phyloP scores from a whole-genome alignment of 2,797 vertebrate species.

The Argentina silus region DNA sequence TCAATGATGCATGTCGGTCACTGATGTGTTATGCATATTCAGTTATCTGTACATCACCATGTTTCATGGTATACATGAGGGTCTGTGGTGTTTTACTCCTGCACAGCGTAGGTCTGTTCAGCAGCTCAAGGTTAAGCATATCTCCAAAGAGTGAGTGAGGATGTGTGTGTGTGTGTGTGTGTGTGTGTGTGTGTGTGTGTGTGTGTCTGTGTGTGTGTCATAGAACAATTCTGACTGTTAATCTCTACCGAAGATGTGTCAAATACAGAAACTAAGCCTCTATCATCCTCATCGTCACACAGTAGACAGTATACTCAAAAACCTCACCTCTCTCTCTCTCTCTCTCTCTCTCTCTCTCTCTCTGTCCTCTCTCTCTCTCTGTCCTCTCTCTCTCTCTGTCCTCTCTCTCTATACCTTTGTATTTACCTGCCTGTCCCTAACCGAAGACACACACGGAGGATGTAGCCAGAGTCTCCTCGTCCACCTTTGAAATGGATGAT shows the following conservation, averaged over 20 bases:
- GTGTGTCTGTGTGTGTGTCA: constrained; percentile 18
- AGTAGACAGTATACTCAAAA: constrained; percentile 49
- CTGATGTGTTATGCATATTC: constrained; percentile 54
- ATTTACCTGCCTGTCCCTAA: constrained; percentile 57
- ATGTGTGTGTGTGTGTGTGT: constrained; percentile 15
- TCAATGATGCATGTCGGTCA: constrained; percentile 57
- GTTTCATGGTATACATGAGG: constrained; percentile 52
- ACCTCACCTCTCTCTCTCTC: no score
- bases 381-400: constrained; percentile 21
- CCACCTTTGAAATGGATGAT: constrained; percentile 70
- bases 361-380: background rate
- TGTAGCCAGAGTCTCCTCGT: background rate
- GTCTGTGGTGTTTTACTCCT: no score
- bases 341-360: background rate
- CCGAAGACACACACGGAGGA: constrained; percentile 34
- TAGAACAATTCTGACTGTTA: background rate
- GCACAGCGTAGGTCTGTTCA: no score
- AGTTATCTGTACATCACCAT: constrained; percentile 16
- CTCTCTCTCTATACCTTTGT: constrained; percentile 24
- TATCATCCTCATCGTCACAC: constrained; percentile 48
- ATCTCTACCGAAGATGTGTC: constrained; percentile 22
- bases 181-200: constrained; percentile 21
- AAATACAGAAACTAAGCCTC: constrained; percentile 30
- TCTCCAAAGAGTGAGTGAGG: constrained; percentile 10
- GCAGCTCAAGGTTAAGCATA: constrained; percentile 64